Evolutionary conservation across 2,888 invertebrate genomes (phyloP).

Genomic region (Metopia argyrocephala): DNA sequence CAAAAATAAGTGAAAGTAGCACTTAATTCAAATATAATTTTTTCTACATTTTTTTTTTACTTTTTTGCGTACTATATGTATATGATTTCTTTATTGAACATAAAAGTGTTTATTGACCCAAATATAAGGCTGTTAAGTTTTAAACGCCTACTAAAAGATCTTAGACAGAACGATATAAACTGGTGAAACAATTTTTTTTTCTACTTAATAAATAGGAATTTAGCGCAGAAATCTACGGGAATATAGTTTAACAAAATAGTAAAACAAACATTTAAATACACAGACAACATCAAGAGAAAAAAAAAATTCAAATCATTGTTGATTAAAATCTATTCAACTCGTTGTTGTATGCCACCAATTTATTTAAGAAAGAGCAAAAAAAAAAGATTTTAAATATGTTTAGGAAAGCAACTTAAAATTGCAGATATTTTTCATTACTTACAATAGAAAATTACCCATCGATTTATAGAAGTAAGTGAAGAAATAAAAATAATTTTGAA

Average conservation of each 20-base stretch:
- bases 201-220: no score
- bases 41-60: neutral
- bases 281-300: constrained; percentile 4
- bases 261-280: constrained; percentile 47
- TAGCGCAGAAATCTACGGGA: neutral
- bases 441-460: neutral
- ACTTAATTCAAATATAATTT: neutral
- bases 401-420: neutral
- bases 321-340: constrained; percentile 50
- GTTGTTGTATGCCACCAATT: neutral
- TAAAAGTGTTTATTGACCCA: constrained; percentile 47
- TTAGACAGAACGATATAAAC: constrained; percentile 6
- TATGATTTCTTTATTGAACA: constrained; percentile 14
- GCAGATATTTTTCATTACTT: neutral
- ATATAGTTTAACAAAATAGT: constrained; percentile 29
- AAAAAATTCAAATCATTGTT: constrained; percentile 2
- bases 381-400: neutral
- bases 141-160: constrained; percentile 33
- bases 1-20: constrained; percentile 5
- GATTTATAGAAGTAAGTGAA: neutral
- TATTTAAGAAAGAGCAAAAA: neutral
- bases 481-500: constrained; percentile 43
- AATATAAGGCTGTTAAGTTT: constrained; percentile 24
- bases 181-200: no score
- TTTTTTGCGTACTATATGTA: neutral